Evolutionary conservation across 2,113 vertebrate genomes (phyloP).

Genomic region (Corydoras maculifer): DNA sequence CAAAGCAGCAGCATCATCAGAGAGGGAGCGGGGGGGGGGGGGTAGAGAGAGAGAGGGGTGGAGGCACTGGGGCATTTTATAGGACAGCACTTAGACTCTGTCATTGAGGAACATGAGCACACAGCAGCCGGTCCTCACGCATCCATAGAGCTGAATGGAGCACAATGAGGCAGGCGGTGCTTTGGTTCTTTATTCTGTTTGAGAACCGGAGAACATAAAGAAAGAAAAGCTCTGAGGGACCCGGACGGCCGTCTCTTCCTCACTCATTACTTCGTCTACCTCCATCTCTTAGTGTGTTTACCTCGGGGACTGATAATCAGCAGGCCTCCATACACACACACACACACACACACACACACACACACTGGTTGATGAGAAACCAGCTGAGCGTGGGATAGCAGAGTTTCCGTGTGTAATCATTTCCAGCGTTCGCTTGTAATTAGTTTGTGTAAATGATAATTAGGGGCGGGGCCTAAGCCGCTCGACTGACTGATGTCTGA

Average conservation of each 20-base stretch:
- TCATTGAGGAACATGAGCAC: constrained; percentile 62
- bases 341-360: constrained; percentile 23
- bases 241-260: not conserved
- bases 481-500: no score
- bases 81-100: constrained; percentile 66
- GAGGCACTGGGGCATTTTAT: constrained; percentile 69
- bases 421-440: constrained; percentile 94
- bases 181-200: constrained; percentile 53
- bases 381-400: constrained; percentile 80
- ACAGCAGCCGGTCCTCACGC: constrained; percentile 57
- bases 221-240: constrained; percentile 27
- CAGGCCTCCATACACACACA: constrained; percentile 12
- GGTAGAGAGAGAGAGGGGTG: constrained; percentile 18
- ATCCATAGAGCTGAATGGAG: constrained; percentile 61
- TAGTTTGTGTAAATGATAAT: constrained; percentile 99
- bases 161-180: constrained; percentile 65
- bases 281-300: constrained; percentile 22
- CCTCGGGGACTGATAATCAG: constrained; percentile 54
- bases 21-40: constrained; percentile 17
- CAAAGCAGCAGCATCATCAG: no score
- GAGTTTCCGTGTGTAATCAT: constrained; percentile 84
- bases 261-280: constrained; percentile 4
- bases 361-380: constrained; percentile 75
- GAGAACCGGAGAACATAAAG: constrained; percentile 37
- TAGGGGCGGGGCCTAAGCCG: constrained; percentile 65